A percentile compares a stretch with the other conserved stretches of the same genome.
phyloP scores from a whole-genome alignment of 2,888 invertebrate genomes.

The Sisyra nigra region DNA sequence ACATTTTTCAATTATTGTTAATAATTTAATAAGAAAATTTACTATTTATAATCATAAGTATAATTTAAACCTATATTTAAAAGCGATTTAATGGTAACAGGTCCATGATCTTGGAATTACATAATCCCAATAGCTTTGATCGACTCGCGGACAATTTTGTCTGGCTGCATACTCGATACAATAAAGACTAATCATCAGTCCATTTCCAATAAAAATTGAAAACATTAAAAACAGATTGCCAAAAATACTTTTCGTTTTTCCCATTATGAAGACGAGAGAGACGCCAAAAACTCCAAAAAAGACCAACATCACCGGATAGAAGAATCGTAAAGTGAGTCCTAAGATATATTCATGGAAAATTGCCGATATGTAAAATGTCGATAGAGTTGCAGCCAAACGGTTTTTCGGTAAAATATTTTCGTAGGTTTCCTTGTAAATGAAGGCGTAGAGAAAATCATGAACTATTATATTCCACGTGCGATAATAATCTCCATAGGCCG shows the following conservation, averaged over 20 bases:
- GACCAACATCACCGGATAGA: conserved; percentile 71
- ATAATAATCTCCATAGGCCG: conserved; percentile 67
- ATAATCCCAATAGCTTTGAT: conserved; percentile 27
- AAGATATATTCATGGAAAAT: conserved; percentile 79
- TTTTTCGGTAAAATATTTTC: conserved; percentile 25
- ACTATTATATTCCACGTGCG: conserved; percentile 94
- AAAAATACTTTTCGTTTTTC: conserved; percentile 13
- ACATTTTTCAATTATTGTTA: too few relatives aligned
- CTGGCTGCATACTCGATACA: conserved; percentile 77
- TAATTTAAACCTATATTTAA: too few relatives aligned
- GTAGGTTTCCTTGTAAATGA: conserved; percentile 62
- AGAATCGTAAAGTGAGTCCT: conserved; percentile 62
- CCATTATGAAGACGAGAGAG: conserved; percentile 35
- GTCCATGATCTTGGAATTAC: conserved; percentile 34
- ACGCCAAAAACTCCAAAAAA: conserved; percentile 58
- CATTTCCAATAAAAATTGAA: conserved; percentile 58
- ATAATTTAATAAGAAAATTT: too few relatives aligned
- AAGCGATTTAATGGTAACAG: conserved; percentile 15
- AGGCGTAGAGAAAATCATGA: conserved; percentile 84
- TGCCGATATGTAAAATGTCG: conserved; percentile 67
- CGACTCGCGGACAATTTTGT: conserved; percentile 44
- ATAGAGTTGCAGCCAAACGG: conserved; percentile 34
- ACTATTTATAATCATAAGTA: too few relatives aligned
- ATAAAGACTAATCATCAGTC: conserved; percentile 59
- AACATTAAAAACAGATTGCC: conserved; percentile 82